A percentile compares a stretch with the other conserved stretches of the same genome.
These are phyloP conservation scores for Drosophila kambysellisi DNA, from an alignment of 2,888 invertebrate genomes.

Conservation along the genomic window DNA sequence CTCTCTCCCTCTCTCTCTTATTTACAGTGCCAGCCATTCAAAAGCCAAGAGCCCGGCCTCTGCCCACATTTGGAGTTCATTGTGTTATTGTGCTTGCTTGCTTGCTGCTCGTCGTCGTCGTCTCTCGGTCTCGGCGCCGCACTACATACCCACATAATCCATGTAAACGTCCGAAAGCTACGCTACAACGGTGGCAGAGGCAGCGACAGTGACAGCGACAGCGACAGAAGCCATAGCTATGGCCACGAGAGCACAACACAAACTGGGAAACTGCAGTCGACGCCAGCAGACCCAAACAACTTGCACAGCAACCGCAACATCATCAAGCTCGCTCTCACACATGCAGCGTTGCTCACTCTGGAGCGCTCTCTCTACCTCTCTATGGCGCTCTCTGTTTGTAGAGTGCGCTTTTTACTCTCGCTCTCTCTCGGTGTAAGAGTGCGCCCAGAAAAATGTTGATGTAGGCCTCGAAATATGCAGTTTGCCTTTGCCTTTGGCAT, in stretches of 20 bases:
- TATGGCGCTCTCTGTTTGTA: constrained; percentile 22
- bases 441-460: constrained; percentile 78
- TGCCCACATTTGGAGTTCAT: constrained; percentile 79
- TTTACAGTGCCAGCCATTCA: constrained; percentile 18
- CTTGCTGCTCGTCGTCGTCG: constrained; percentile 27
- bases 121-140: constrained; percentile 65
- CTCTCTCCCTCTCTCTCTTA: background rate
- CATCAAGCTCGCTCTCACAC: constrained; percentile 17
- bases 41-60: constrained; percentile 51
- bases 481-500: constrained; percentile 82
- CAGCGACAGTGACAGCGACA: constrained; percentile 31
- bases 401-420: constrained; percentile 19
- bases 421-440: constrained; percentile 21
- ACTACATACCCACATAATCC: constrained; percentile 82
- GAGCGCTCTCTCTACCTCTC: background rate
- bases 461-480: constrained; percentile 80
- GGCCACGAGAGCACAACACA: constrained; percentile 65
- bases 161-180: constrained; percentile 66
- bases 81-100: constrained; percentile 80
- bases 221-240: constrained; percentile 66
- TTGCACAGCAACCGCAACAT: constrained; percentile 39
- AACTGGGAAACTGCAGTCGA: constrained; percentile 48
- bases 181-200: constrained; percentile 23
- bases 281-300: constrained; percentile 41
- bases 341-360: constrained; percentile 2